Percentiles rank a stretch among this genome's conserved stretches.
Evolutionary conservation across 2,888 invertebrate species (phyloP).

Genomic region (Megamerina dolium): DNA sequence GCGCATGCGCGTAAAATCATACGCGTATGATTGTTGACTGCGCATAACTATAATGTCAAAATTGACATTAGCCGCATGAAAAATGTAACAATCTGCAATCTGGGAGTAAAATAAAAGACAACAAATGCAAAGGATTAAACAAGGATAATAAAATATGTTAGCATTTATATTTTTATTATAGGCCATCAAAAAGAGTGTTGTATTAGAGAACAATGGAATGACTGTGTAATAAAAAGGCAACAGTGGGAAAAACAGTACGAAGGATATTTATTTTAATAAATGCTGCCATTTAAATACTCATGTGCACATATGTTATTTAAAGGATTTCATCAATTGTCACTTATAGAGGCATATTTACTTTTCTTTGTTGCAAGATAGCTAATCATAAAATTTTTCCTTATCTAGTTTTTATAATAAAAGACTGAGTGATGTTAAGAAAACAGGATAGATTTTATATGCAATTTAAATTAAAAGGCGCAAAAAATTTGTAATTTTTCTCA

Average conservation of each 20-base stretch:
- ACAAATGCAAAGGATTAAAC: conserved; percentile 22
- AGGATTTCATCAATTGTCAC: conserved; percentile 39
- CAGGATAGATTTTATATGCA: too few relatives aligned
- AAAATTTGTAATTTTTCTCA: too few relatives aligned
- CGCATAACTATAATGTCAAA: conserved; percentile 34
- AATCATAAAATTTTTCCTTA: conserved; percentile 36
- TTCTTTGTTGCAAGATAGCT: neutral
- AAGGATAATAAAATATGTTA: conserved; percentile 37
- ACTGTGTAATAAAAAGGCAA: neutral
- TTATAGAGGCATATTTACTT: conserved; percentile 28
- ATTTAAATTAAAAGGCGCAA: too few relatives aligned
- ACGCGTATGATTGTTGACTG: conserved; percentile 3
- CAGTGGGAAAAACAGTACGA: conserved; percentile 3
- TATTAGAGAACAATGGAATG: conserved; percentile 9
- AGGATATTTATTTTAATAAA: too few relatives aligned
- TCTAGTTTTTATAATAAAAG: too few relatives aligned
- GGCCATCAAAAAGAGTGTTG: conserved; percentile 8
- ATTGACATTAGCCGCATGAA: conserved; percentile 39
- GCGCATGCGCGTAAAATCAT: conserved; percentile 11
- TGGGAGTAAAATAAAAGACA: neutral
- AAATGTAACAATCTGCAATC: conserved; percentile 33
- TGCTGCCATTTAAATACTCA: too few relatives aligned
- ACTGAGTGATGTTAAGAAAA: too few relatives aligned
- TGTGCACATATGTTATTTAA: neutral
- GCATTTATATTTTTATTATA: conserved; percentile 41